These are phyloP conservation scores for Germaria angustata DNA, from an alignment of 2,888 invertebrate species.

Conservation along the genomic window DNA sequence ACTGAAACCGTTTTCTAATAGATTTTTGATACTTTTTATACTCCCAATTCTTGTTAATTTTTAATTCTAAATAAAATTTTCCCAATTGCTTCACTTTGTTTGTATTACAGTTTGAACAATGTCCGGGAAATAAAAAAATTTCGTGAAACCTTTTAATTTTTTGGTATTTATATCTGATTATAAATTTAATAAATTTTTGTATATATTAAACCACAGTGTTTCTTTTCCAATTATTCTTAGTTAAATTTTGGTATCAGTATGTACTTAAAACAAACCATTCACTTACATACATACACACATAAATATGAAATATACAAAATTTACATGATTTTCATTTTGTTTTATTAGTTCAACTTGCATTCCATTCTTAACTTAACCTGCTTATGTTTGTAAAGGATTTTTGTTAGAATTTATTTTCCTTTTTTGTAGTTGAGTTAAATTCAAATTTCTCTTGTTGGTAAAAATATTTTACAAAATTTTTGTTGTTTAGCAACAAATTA, in stretches of 20 bases:
- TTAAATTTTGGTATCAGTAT: background rate
- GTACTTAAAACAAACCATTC: conserved; percentile 1
- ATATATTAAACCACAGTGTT: background rate
- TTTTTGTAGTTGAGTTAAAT: conserved; percentile 24
- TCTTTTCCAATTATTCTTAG: background rate
- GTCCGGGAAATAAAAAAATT: too few species aligned
- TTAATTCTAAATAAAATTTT: background rate
- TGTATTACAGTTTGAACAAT: too few species aligned
- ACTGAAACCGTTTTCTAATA: too few species aligned
- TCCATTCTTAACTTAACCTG: background rate
- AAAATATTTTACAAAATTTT: conserved; percentile 33
- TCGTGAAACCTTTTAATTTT: conserved; percentile 29
- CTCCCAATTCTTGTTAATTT: too few species aligned
- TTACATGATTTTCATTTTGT: background rate
- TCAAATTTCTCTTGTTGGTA: conserved; percentile 34
- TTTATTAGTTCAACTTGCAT: background rate
- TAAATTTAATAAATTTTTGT: background rate
- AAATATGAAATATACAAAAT: conserved; percentile 13
- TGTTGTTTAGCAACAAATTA: background rate
- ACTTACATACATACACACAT: background rate
- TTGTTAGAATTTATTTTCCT: background rate
- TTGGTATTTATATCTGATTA: background rate
- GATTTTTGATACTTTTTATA: too few species aligned
- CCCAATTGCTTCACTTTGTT: background rate
- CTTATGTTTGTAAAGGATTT: background rate